Base-by-base conservation (phyloP, 2,888 invertebrate genomes). In the Acrobasis repandana region DNA sequence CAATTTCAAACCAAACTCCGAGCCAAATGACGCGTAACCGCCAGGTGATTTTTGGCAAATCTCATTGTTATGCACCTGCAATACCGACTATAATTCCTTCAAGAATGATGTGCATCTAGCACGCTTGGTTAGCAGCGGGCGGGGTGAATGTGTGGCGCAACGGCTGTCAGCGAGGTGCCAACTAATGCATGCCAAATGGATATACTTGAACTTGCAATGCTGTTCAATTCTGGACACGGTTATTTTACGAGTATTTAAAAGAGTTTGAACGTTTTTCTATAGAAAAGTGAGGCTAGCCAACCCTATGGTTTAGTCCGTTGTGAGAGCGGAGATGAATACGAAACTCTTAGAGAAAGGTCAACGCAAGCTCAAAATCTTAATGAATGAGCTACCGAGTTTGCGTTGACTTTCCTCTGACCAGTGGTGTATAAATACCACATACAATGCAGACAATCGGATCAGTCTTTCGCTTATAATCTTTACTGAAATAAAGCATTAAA, bases 101-200 rank as follows among this genome's bases (percentile, higher is more conserved):
- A 67, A 73, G 69, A 75, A 73, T 74, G 69, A 79, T 76, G 66
- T 65, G 70, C 65, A 73, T 34, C 56, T 70, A 66, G 67, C 67
- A 66, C 68, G 69, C 68, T 57, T 64, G 61, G 66, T 65, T 65
- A 66, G 68, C 61, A 58, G 62, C 56, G 63, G 64, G 65, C 50
- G 10, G 36, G 52, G 63, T 63, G 69, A 72, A 73, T 69, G 68
- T 68, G 67, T 79, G 78, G 73, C 73, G 81, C 76, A 80, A 79
- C 65, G 51, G 67, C 73, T 73, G 74, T 72, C 75, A 75, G 50
- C 72, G 61, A 33, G 64, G 63, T 87, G 87, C 86, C 87, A 86
- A 76, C 67, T 64, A 60, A 62, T 64, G 65, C 69, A 69, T 84
- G 88, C 85, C 86, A 86, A 85, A 75, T 76, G 67, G 61, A 70